Evolutionary conservation across 2,888 invertebrate genomes (phyloP).

Genomic region (Rhamnusium bicolor): DNA sequence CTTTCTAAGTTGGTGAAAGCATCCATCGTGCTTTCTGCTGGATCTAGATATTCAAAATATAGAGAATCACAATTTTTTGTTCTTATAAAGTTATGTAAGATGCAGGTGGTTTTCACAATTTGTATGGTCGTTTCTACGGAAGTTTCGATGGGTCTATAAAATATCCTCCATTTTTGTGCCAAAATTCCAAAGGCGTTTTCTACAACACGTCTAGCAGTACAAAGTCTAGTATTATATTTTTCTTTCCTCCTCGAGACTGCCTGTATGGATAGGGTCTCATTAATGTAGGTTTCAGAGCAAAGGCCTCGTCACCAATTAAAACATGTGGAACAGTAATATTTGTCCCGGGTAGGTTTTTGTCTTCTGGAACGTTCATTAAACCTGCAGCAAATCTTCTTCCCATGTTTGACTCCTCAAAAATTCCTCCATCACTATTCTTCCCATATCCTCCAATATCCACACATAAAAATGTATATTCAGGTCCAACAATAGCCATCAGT

Average conservation of each 20-base stretch:
- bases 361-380: background rate
- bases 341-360: background rate
- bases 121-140: background rate
- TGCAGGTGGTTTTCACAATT: background rate
- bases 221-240: background rate
- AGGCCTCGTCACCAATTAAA: background rate
- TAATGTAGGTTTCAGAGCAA: background rate
- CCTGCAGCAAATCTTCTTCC: background rate
- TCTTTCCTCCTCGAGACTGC: background rate
- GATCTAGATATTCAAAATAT: too few relatives aligned
- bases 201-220: background rate
- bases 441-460: constrained; percentile 11
- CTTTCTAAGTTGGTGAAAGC: too few relatives aligned
- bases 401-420: constrained; percentile 1
- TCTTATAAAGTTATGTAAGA: background rate
- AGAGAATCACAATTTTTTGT: too few relatives aligned
- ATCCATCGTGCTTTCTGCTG: too few relatives aligned
- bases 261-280: background rate
- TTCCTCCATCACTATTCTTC: constrained; percentile 7
- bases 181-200: background rate
- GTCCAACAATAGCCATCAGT: background rate
- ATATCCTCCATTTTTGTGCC: background rate
- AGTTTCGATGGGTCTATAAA: background rate
- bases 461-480: background rate
- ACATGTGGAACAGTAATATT: background rate